Evolutionary conservation across 64 coral and sea anemone genomes (phyloP).

Genomic region (Actinia equina): DNA sequence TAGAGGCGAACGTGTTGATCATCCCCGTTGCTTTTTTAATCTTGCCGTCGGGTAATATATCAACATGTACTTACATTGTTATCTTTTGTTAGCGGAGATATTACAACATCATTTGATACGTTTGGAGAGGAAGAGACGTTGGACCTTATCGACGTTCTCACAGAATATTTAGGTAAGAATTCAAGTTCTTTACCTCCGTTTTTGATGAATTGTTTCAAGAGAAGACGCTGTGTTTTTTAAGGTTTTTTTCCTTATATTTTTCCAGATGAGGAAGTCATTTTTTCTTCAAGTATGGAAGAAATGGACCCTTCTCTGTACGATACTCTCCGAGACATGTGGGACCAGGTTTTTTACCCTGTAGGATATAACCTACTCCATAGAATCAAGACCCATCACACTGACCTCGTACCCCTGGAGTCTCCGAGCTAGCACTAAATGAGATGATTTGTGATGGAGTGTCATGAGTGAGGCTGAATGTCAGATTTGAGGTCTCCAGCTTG

Average conservation of each 20-base stretch:
- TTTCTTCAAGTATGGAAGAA: constrained; percentile 38
- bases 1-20: background rate
- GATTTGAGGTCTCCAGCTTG: no score
- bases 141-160: constrained; percentile 77
- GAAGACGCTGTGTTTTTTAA: background rate
- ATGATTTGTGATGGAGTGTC: background rate
- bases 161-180: constrained; percentile 83
- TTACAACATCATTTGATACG: constrained; percentile 55
- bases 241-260: background rate
- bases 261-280: constrained; percentile 82
- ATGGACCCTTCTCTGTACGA: constrained; percentile 47
- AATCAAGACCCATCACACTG: constrained; percentile 85
- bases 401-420: constrained; percentile 87
- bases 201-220: background rate
- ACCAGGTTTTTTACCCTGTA: constrained; percentile 74
- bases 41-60: no score
- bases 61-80: background rate
- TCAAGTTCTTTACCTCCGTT: background rate
- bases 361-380: constrained; percentile 76
- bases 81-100: constrained; percentile 66
- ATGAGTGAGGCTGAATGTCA: background rate
- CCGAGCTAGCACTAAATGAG: constrained; percentile 49
- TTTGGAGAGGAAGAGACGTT: constrained; percentile 86
- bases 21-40: no score
- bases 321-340: constrained; percentile 83